These are phyloP conservation scores for Glyphotaelius pellucidus DNA, from an alignment of 2,888 invertebrate species.

Conservation along the genomic window DNA sequence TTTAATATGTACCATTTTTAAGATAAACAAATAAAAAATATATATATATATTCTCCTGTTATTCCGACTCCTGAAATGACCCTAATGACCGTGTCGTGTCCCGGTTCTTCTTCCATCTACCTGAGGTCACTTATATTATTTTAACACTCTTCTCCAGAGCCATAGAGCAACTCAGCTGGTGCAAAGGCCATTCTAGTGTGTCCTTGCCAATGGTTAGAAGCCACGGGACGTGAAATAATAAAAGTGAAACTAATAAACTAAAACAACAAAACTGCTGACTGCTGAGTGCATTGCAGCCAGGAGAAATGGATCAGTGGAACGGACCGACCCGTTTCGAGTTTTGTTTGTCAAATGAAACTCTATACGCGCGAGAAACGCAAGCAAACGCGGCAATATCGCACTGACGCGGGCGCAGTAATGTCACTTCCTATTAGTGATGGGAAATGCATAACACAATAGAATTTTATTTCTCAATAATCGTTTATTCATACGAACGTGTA, in stretches of 20 bases:
- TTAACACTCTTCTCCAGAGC: too few species aligned
- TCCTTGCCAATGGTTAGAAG: neutral
- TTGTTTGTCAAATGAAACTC: neutral
- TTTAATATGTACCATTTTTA: too few species aligned
- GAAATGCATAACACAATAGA: neutral
- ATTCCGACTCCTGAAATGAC: too few species aligned
- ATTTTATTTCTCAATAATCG: too few species aligned
- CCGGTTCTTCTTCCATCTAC: too few species aligned
- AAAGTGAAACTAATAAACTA: neutral
- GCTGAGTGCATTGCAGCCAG: neutral
- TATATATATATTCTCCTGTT: too few species aligned
- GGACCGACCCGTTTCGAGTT: neutral
- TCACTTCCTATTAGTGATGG: neutral
- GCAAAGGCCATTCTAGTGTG: neutral
- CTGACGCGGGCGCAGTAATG: neutral
- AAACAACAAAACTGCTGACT: neutral
- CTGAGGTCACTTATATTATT: too few species aligned
- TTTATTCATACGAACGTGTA: too few species aligned
- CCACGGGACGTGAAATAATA: neutral
- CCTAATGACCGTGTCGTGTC: too few species aligned
- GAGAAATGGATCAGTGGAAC: slow-evolving; percentile 19
- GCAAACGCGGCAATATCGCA: neutral
- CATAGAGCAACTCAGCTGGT: neutral
- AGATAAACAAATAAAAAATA: too few species aligned
- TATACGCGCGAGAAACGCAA: neutral